Base-by-base conservation (phyloP, 2,113 vertebrate genomes). In the rabbit (Oryctolagus cuniculus) region DNA sequence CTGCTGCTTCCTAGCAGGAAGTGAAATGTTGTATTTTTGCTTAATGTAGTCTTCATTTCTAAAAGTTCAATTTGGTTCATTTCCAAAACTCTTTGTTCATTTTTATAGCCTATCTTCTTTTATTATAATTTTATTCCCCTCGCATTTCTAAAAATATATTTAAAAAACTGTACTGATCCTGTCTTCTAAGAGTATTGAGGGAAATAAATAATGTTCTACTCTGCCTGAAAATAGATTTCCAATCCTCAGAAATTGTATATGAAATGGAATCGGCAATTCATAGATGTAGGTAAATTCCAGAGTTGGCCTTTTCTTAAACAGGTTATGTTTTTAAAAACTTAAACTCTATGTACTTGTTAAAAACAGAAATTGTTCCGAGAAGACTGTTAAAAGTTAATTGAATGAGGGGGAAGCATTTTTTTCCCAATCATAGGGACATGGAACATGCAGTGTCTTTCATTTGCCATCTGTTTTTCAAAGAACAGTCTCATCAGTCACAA, bases 261-360 rank as follows among this genome's bases (percentile, higher is more conserved):
- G 25, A 66, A 90, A 38, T 61, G 29, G 88, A 94, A 88, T 4
- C 29, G 80, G 49, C 12, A 31, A 67, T 77, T 2, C 15, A 79
- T 58, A 77, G 38, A 29, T 5, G 9, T 29, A 61, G 31, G 5
- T 17, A 80, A 87, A 69, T 19, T 38, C 12, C 36, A 53, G 78
- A n/a, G 27, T 44, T 51, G 13, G 10, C 4, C 77, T 70, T 85
- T 92, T 34, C 66, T 94, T 86, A 87, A 93, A 95, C 7, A 69
- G 29, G 51, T 73, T 78, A 67, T 19, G 8, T 77, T 85, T 96
- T 93, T 44, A 86, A 87, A 64, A 61, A 53, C 5, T 77, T 91
- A 53, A 0, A 78, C 22, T 74, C 36, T 24, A 31, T 27, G 4
- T 44, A 58, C 87, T 29, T 53, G 2, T n/a, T 86, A 21, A 5